These are phyloP conservation scores for Lasioglossum lativentre DNA, from an alignment of 2,888 invertebrate genomes.

Conservation along the genomic window DNA sequence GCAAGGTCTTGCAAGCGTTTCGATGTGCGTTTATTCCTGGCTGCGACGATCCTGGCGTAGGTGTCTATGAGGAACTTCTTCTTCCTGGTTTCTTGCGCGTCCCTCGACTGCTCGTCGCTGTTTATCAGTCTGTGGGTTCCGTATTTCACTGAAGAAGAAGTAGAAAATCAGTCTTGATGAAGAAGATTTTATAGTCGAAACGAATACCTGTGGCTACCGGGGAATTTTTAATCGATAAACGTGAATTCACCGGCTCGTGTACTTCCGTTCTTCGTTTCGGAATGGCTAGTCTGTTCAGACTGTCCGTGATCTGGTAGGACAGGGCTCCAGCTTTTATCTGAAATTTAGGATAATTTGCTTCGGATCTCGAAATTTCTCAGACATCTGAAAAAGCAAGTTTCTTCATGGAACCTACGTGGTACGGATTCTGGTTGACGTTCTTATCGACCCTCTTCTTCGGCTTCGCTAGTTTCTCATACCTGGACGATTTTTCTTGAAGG, in stretches of 20 bases:
- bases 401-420: slow-evolving; percentile 41
- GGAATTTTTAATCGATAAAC: slow-evolving; percentile 1
- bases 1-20: slow-evolving; percentile 67
- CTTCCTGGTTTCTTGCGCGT: slow-evolving; percentile 50
- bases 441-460: slow-evolving; percentile 62
- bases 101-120: slow-evolving; percentile 59
- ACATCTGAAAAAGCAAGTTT: neutral
- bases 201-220: slow-evolving; percentile 33
- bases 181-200: neutral
- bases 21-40: slow-evolving; percentile 68
- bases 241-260: slow-evolving; percentile 7
- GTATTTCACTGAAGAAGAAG: slow-evolving; percentile 10
- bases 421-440: slow-evolving; percentile 45
- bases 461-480: slow-evolving; percentile 64
- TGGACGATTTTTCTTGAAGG: slow-evolving; percentile 30
- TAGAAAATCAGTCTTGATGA: neutral
- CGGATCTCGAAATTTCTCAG: too few relatives aligned
- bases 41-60: slow-evolving; percentile 70
- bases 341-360: neutral
- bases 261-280: slow-evolving; percentile 50
- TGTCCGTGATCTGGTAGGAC: slow-evolving; percentile 67
- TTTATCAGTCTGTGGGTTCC: slow-evolving; percentile 56
- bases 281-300: slow-evolving; percentile 66
- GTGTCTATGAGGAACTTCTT: slow-evolving; percentile 64
- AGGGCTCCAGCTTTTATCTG: slow-evolving; percentile 70